phyloP scores from a whole-genome alignment of 2,113 vertebrate species.

The Oriolus oriolus region DNA sequence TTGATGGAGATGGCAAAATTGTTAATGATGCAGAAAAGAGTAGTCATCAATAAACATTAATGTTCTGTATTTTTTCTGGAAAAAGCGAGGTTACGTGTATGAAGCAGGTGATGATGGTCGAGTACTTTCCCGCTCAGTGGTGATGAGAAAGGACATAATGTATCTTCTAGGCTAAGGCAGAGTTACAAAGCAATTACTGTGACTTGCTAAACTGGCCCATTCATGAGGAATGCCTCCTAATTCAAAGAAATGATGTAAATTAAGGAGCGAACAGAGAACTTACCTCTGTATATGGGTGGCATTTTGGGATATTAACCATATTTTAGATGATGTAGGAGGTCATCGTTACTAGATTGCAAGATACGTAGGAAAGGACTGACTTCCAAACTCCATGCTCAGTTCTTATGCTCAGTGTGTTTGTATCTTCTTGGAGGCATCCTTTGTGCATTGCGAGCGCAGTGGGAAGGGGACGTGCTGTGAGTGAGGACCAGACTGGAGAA shows the following conservation, averaged over 20 bases:
- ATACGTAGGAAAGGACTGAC: background rate
- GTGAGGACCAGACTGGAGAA: background rate
- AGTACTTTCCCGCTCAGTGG: background rate
- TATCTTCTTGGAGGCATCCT: background rate
- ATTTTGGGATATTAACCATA: background rate
- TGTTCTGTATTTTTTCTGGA: background rate
- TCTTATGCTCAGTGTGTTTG: background rate
- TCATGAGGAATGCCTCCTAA: background rate
- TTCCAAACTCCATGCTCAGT: background rate
- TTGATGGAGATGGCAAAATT: conserved; percentile 10
- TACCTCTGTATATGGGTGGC: accelerated
- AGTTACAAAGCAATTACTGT: background rate
- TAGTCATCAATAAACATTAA: conserved; percentile 32
- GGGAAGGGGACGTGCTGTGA: background rate
- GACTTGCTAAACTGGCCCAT: background rate
- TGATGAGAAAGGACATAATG: background rate
- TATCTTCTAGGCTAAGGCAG: background rate
- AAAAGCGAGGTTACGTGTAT: background rate
- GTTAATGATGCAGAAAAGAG: conserved; percentile 41
- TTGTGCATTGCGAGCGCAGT: background rate
- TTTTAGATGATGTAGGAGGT: background rate
- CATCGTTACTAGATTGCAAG: background rate
- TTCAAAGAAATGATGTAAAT: background rate
- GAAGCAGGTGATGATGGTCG: background rate
- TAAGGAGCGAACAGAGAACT: background rate